Evolutionary conservation across 2,797 vertebrate genomes (phyloP), one percentile per base, ranked within the genome.

Genomic region (Peromyscus melanophrys): DNA sequence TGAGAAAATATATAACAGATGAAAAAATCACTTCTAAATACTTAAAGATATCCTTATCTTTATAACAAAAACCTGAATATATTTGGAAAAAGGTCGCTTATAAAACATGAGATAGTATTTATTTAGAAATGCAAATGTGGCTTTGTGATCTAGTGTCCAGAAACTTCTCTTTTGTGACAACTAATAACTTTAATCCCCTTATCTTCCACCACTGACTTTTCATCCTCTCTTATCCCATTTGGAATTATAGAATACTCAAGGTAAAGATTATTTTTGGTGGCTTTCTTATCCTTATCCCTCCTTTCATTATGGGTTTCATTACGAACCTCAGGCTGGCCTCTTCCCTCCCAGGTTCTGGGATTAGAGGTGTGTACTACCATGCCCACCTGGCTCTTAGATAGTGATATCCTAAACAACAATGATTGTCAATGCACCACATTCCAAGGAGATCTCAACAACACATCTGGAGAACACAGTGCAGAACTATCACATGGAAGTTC

Each of bases 41-140:
- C 14, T 55, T 55, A 55, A 55, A 55, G 52, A 55, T 55, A 55
- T 55, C 52, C 52, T 55, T 55, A 16, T 55, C 52, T 55, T 55
- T 55, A 55, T 55, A 55, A 55, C 52, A 69, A 69, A 69, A 61
- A 85, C 34, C 16, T 81, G 40, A 7, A 49, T 59, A 69, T 17
- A 82, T 92, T 94, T 77, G 37, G 17, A 86, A 92, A 95, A 75
- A 90, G 17, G 23, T 65, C 85, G 19, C 29, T 63, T 75, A 37
- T 82, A 76, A 14, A 12, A 1, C 52, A 95, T 59, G 25, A 61
- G 75, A 55, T 27, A 37, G 8, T 69, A 46, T 89, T 65, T 92
- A 84, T 85, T 81, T 81, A 90, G 37, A 94, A 6, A 82, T 19
- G 67, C 46, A 94, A 5, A 46, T 7, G 90, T 65, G 43, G 27